Base-by-base conservation (phyloP, 2,113 vertebrate species). In the Proteles cristata region DNA sequence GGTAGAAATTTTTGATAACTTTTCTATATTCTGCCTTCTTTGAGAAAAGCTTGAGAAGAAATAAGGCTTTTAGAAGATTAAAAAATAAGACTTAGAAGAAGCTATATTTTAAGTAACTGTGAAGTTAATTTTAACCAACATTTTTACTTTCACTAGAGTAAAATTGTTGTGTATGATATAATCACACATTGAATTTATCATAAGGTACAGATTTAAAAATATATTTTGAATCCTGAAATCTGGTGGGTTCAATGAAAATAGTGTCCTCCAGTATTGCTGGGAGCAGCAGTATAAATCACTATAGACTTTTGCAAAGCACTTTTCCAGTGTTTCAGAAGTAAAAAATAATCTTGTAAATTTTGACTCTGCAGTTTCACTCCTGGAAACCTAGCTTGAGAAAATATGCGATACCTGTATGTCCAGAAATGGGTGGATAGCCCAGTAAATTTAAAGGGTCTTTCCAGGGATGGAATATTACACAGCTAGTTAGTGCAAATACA, bases 1-100 rank as follows among this genome's bases (percentile, higher is more conserved):
- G 99, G 99, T 99, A 97, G 71, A 61, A 68, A 96, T 97, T 79
- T 97, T 61, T 95, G 11, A 55, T 95, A 79, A 88, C 23, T 97
- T 93, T 45, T 14, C 39, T 95, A 1, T 92, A 65, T 88, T 81
- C 45, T 90, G 26, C 63, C 48, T 90, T 92, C 25, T 95, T 87
- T 95, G 77, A 88, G n/a, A 93, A 92, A 88, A 25, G 28, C 26
- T 28, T 76, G 25, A 43, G 39, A 45, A 45, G 45, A 77, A 84
- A 58, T 85, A 92, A 80, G 25, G 28, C 58, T 39, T 39, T 39
- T 39, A 39, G 39, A 39, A 39, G 39, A 39, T 39, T 39, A 39
- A 39, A 39, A 39, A 39, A 39, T 39, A 97, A 68, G 26, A 53
- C 53, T 93, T 93, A 76, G 31, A 68, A 74, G 48, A 92, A 63